Base-by-base conservation (phyloP, 2,113 vertebrate species). In the Rhinolophus sinicus region DNA sequence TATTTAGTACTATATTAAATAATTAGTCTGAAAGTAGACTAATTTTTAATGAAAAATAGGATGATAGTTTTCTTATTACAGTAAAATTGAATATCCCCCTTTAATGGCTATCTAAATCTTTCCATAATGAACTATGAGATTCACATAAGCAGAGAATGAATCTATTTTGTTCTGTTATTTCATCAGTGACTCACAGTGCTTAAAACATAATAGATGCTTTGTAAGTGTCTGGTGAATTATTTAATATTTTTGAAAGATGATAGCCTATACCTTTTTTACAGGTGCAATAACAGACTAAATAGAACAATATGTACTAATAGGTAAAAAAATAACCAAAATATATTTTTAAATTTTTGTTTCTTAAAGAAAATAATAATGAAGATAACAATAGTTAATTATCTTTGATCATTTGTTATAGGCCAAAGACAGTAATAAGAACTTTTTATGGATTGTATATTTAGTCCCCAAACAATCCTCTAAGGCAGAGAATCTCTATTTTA, bases 131-230 rank as follows among this genome's bases (percentile, higher is more conserved):
- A 64, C 26, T 30, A 26, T 72, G 70, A 60, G 28, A 47, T 9
- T n/a, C 9, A 62, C 70, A 84, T 44, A 78, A 47, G 69, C 33
- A 40, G 2, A 52, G 6, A 82, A 60, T 3, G 86, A 56, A 13
- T 33, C 7, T 88, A 44, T 85, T 97, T 93, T 90, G 38, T 77
- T 2, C 35, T 26, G 12, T 26, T 69, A 75, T 69, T 93, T 88
- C 28, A 73, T 65, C 54, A 28, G 64, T n/a, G 7, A 76, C 5
- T 40, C 83, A 40, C 14, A 90, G 44, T 84, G 38, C 62, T 56
- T 47, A 69, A 87, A 93, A 77, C 50, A 60, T 19, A 44, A 6
- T 62, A 83, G 40, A 47, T 73, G 35, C 13, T 50, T 21, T 47
- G 3, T 8, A 76, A 19, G 7, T 76, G 80, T 47, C 75, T 72